phyloP scores from a whole-genome alignment of 2,113 vertebrate species.

The Halcyon malimbica region DNA sequence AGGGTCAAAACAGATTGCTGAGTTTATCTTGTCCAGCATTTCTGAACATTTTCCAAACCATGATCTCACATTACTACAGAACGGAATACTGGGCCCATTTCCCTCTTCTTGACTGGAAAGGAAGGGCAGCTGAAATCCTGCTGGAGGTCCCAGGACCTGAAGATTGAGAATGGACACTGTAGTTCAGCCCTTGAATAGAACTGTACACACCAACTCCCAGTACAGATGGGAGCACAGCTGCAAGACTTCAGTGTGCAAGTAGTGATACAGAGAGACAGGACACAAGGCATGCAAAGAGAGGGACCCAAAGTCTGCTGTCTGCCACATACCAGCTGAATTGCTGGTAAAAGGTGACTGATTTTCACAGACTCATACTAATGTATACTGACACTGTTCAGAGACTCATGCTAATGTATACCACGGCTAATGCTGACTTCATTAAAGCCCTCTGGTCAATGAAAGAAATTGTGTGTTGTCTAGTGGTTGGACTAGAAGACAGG shows the following conservation, averaged over 20 bases:
- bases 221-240: background rate
- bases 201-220: background rate
- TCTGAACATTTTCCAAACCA: constrained; percentile 2
- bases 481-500: constrained; percentile 29
- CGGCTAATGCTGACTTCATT: constrained; percentile 15
- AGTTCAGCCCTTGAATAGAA: background rate
- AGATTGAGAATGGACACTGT: background rate
- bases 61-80: background rate
- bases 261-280: background rate
- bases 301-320: background rate
- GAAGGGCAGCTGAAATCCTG: background rate
- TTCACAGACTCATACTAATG: background rate
- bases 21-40: constrained; percentile 43
- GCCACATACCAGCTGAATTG: background rate
- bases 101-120: background rate
- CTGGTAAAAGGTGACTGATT: background rate
- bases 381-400: background rate
- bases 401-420: background rate
- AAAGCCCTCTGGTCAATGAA: constrained; percentile 26
- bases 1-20: background rate
- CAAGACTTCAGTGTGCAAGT: background rate
- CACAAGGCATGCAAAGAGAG: background rate
- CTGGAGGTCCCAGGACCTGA: background rate
- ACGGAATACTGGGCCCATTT: background rate
- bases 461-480: constrained; percentile 21